Evolutionary conservation across 1,140 invertebrate genomes (phyloP), one percentile per base, ranked within the genome.

Genomic region (Drosophila elegans): DNA sequence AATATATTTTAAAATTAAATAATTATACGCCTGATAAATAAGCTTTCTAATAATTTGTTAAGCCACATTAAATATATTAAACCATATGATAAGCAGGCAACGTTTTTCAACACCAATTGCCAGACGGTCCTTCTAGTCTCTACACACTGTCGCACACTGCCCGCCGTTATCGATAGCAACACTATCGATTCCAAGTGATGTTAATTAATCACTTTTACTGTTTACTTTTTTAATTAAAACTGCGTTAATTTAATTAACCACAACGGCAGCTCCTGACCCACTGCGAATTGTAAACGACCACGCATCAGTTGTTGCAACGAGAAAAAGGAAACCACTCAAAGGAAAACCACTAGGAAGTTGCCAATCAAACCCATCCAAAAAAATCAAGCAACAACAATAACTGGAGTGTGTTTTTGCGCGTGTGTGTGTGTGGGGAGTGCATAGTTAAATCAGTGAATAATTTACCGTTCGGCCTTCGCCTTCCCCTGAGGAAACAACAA

Each of bases 201-300:
- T 74, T 55, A 77, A 76, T 77, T 77, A 77, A 78, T 78, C 56
- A 77, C 75, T 77, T 56, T 63, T 78, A 69, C 74, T 77, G 64
- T 78, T 78, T 78, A 78, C 75, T 78, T 78, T 75, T 45, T 72
- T 76, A 76, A 76, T 67, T 67, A 66, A 74, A 69, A 66, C 73
- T 29, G 53, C 44, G 72, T 67, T 76, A 76, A 76, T 76, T 76
- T 48, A 76, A 76, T 76, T 76, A 76, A 46, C 41, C 38, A 55
- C 21, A 66, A 39, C 48, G 39, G 59, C 60, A 49, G 52, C 38
- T 59, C 12, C 21, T 9, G 36, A n/a, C 36, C 27, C 38, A 45
- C 49, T 54, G 36, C 42, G 34, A 55, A 13, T 49, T 39, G 13
- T 13, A 54, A 60, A 9, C 32, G 32, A 38, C 69, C 49, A 25